These are phyloP conservation scores for Hemibagrus guttatus DNA, from an alignment of 2,797 vertebrate species.

Conservation along the genomic window DNA sequence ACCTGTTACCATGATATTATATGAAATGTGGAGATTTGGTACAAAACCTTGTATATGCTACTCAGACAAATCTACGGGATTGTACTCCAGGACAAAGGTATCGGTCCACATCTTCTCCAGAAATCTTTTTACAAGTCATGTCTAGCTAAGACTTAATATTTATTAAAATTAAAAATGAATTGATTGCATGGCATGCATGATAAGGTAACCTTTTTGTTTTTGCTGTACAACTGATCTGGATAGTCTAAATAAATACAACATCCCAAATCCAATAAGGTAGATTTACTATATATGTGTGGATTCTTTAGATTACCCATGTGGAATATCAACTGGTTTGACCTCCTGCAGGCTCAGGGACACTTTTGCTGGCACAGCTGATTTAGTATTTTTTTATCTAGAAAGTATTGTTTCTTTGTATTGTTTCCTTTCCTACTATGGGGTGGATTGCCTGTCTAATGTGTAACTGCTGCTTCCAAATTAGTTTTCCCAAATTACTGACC, in stretches of 20 bases:
- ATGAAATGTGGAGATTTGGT: neutral
- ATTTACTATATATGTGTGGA: neutral
- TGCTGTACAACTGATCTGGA: neutral
- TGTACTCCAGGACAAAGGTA: neutral
- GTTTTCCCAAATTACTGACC: neutral
- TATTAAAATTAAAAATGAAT: neutral
- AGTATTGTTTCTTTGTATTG: neutral
- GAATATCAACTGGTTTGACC: neutral
- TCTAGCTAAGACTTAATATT: neutral
- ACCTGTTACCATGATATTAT: neutral
- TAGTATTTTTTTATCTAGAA: neutral
- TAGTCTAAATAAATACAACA: neutral
- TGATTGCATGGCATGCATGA: neutral
- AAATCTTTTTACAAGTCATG: neutral
- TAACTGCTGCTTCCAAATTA: neutral
- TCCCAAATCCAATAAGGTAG: neutral
- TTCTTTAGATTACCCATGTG: neutral
- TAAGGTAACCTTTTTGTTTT: neutral
- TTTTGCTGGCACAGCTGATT: neutral
- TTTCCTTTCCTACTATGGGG: neutral
- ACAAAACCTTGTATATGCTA: neutral
- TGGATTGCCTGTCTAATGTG: neutral
- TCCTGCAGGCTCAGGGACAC: neutral
- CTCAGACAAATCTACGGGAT: neutral
- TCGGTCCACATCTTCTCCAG: neutral